These are phyloP conservation scores for Phoeniculus purpureus DNA, from an alignment of 2,797 vertebrate genomes.

Conservation along the genomic window DNA sequence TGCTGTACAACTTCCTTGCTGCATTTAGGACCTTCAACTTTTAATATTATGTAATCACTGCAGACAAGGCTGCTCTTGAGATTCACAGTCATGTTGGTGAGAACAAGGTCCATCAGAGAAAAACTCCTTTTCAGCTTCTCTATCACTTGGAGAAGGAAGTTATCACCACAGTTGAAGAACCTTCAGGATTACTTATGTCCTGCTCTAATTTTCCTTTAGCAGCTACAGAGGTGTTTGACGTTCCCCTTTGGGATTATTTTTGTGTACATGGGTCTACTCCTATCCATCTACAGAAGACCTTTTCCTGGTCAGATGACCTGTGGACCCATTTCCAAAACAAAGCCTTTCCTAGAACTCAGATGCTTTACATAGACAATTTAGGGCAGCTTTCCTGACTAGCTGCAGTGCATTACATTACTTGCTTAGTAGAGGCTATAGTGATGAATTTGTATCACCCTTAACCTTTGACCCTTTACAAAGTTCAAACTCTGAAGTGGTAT, in stretches of 20 bases:
- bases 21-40: not conserved
- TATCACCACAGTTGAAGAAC: not conserved
- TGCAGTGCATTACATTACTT: rapidly evolving
- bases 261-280: not conserved
- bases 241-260: not conserved
- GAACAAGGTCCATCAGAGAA: not conserved
- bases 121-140: not conserved
- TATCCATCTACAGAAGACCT: not conserved
- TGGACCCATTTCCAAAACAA: not conserved
- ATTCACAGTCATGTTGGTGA: not conserved
- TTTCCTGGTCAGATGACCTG: not conserved
- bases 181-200: not conserved
- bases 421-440: not conserved
- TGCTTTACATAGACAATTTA: not conserved
- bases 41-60: not conserved
- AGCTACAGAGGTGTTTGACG: not conserved
- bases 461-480: not conserved
- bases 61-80: not conserved
- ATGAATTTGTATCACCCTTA: not conserved
- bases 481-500: not conserved
- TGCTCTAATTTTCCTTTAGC: not conserved
- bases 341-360: not conserved
- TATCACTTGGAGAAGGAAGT: not conserved
- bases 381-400: not conserved
- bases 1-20: not conserved